Conservation (phyloP, 2,888 invertebrate genomes). For the Cerastis rubricosa region DNA sequence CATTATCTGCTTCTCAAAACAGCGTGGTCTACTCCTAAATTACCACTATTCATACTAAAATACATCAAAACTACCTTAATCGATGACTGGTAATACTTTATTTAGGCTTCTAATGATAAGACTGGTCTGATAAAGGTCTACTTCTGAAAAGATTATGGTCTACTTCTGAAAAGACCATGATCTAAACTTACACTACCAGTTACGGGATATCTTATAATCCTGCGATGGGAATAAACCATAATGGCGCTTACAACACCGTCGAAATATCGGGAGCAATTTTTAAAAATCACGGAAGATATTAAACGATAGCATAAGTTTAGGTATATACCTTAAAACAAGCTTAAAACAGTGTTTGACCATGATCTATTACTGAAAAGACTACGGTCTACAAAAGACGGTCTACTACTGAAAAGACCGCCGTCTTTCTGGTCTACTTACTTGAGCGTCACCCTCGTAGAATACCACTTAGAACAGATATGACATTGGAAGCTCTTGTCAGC, state of each 20-base stretch:
- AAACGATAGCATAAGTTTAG: no score
- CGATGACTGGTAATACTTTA: background rate
- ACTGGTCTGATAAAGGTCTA: background rate
- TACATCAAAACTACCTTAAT: background rate
- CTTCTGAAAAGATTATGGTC: background rate
- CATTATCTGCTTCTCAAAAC: background rate
- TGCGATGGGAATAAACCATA: no score
- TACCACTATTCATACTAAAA: background rate
- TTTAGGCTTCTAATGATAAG: background rate
- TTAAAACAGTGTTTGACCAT: no score
- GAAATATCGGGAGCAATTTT: no score
- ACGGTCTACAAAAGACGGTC: conserved; percentile 11
- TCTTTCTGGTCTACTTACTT: conserved; percentile 77
- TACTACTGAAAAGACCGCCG: background rate
- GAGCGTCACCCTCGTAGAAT: conserved; percentile 86
- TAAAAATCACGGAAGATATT: no score
- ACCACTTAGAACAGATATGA: conserved; percentile 88
- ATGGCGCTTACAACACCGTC: no score
- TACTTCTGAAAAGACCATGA: background rate
- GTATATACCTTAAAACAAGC: no score
- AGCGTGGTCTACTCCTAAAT: background rate
- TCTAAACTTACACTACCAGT: no score
- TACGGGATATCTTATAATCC: no score
- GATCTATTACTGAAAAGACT: background rate
- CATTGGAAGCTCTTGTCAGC: conserved; percentile 89